phyloP scores from a whole-genome alignment of 2,113 vertebrate species.

The Xiphias gladius region DNA sequence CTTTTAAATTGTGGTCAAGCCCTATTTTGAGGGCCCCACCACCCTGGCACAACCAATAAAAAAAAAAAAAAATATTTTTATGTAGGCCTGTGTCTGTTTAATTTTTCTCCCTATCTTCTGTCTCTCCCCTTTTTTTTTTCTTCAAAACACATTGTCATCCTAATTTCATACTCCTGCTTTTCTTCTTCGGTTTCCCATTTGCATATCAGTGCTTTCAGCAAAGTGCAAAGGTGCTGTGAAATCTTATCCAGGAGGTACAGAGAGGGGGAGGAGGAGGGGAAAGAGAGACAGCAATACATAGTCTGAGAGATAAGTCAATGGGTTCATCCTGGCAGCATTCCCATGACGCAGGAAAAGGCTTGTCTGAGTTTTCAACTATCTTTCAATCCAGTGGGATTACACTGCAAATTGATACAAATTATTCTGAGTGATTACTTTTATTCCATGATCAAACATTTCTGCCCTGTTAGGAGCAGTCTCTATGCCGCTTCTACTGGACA shows the following conservation, averaged over 20 bases:
- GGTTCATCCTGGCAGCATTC: constrained; percentile 80
- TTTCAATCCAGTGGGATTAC: constrained; percentile 22
- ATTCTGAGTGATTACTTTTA: not conserved
- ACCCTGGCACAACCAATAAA: constrained; percentile 80
- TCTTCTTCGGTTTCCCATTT: constrained; percentile 39
- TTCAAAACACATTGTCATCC: constrained; percentile 38
- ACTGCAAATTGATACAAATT: constrained; percentile 20
- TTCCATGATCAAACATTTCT: not conserved
- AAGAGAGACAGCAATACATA: constrained; percentile 3
- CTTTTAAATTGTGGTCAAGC: constrained; percentile 63
- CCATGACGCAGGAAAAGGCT: constrained; percentile 71
- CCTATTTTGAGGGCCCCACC: constrained; percentile 56
- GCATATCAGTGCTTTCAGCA: constrained; percentile 75
- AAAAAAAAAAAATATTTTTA: constrained; percentile 81
- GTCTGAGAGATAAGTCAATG: constrained; percentile 68
- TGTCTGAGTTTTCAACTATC: constrained; percentile 9
- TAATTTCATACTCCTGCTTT: constrained; percentile 19
- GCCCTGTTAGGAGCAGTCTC: not conserved
- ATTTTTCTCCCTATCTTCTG: constrained; percentile 15
- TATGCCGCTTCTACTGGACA: not conserved
- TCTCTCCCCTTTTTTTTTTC: not conserved
- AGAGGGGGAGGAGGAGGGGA: constrained; percentile 4
- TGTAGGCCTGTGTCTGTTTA: constrained; percentile 41
- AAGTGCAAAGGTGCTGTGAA: constrained; percentile 78
- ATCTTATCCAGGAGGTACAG: constrained; percentile 62